Percentiles rank a stretch among this genome's conserved stretches.
Evolutionary conservation across 1,140 invertebrate species (phyloP).

Genomic region (Drosophila obscura): DNA sequence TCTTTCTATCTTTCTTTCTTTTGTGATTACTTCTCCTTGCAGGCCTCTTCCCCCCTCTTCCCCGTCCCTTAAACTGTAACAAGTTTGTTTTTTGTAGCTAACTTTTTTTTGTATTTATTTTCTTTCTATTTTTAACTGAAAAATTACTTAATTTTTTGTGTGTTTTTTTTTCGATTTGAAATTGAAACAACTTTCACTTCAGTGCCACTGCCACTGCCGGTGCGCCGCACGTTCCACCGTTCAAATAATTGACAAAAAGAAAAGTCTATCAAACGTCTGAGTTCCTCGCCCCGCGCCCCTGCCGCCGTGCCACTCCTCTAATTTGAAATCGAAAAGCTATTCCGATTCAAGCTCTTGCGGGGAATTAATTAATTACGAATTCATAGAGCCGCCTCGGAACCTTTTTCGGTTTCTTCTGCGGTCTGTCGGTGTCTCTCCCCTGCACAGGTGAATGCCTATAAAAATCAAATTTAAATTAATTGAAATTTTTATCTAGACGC

Average conservation of each 20-base stretch:
- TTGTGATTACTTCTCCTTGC: conserved; percentile 50
- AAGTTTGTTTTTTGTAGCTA: conserved; percentile 43
- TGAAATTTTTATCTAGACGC: conserved; percentile 60
- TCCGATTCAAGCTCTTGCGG: conserved; percentile 46
- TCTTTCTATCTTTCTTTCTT: neutral
- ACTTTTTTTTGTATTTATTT: conserved; percentile 30
- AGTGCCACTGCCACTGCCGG: conserved; percentile 38
- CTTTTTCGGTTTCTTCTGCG: conserved; percentile 5
- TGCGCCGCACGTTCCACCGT: conserved; percentile 45
- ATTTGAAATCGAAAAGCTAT: conserved; percentile 42
- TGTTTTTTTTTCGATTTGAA: conserved; percentile 55
- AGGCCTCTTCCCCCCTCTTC: neutral
- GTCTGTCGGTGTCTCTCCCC: conserved; percentile 25
- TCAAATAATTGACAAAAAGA: conserved; percentile 75
- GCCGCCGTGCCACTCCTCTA: conserved; percentile 27
- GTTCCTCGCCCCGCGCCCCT: neutral
- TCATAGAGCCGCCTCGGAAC: conserved; percentile 46
- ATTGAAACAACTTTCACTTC: conserved; percentile 73
- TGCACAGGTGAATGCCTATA: conserved; percentile 63
- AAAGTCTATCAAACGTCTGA: conserved; percentile 29
- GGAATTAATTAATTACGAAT: conserved; percentile 77
- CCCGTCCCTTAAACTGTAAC: conserved; percentile 41
- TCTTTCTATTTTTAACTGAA: conserved; percentile 40
- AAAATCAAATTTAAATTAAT: conserved; percentile 73
- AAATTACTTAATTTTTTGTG: conserved; percentile 71